Conservation (phyloP, 1,140 invertebrate species). For the Drosophila simulans region DNA sequence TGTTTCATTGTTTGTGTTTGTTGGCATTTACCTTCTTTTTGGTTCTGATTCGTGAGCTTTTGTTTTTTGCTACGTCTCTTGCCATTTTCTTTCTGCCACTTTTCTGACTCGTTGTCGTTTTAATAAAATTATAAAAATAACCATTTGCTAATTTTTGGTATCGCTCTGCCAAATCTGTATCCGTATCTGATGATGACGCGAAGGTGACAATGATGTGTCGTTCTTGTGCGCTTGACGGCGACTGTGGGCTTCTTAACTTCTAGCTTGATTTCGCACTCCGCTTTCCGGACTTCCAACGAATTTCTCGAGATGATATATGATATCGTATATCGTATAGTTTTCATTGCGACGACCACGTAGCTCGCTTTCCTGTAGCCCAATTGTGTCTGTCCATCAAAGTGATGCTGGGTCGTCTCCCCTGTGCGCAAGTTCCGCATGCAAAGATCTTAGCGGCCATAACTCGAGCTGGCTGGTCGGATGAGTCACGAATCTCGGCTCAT, state of each 20-base stretch:
- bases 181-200: slow-evolving; percentile 42
- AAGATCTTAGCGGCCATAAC: slow-evolving; percentile 38
- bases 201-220: slow-evolving; percentile 43
- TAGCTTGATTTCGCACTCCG: slow-evolving; percentile 3
- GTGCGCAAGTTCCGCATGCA: slow-evolving; percentile 19
- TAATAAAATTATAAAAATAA: slow-evolving; percentile 80
- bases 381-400: slow-evolving; percentile 48
- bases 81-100: slow-evolving; percentile 45
- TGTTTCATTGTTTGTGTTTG: slow-evolving; percentile 17
- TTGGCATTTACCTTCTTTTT: slow-evolving; percentile 40
- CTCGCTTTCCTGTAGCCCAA: slow-evolving; percentile 34
- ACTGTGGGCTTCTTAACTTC: slow-evolving; percentile 33
- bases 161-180: slow-evolving; percentile 47
- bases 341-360: slow-evolving; percentile 9
- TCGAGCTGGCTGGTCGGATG: slow-evolving; percentile 26
- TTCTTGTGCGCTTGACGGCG: slow-evolving; percentile 29
- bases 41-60: slow-evolving; percentile 31
- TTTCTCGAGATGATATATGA: slow-evolving; percentile 45
- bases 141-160: slow-evolving; percentile 73
- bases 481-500: slow-evolving; percentile 27
- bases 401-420: slow-evolving; percentile 25
- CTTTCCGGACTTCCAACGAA: slow-evolving; percentile 31
- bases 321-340: slow-evolving; percentile 37
- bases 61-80: slow-evolving; percentile 38
- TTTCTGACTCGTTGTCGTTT: slow-evolving; percentile 62